phyloP scores from a whole-genome alignment of 2,888 invertebrate species.

The Meiosimyza platycephala region DNA sequence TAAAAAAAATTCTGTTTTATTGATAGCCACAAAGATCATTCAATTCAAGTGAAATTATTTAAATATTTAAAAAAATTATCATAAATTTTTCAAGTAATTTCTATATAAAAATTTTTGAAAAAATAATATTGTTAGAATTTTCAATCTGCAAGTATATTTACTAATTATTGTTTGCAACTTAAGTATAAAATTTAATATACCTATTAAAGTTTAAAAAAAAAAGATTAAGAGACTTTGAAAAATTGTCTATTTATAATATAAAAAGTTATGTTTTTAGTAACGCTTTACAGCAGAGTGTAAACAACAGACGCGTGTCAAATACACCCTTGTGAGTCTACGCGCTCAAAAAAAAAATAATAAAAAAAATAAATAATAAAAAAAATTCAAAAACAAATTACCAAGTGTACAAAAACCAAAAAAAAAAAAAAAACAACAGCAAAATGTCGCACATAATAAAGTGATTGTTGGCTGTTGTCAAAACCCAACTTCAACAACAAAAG shows the following conservation, averaged over 20 bases:
- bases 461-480: slow-evolving; percentile 25
- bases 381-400: neutral
- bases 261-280: too few relatives aligned
- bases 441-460: slow-evolving; percentile 34
- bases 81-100: neutral
- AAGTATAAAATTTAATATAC: too few relatives aligned
- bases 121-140: neutral
- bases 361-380: slow-evolving; percentile 16
- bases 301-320: too few relatives aligned
- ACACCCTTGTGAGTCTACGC: neutral
- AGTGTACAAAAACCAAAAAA: neutral
- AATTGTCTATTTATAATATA: too few relatives aligned
- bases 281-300: too few relatives aligned
- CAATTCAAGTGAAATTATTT: too few relatives aligned
- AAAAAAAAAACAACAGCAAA: slow-evolving; percentile 5
- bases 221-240: neutral
- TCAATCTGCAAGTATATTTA: neutral
- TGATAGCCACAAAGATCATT: too few relatives aligned
- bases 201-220: neutral
- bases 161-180: too few relatives aligned
- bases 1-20: neutral
- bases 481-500: slow-evolving; percentile 18
- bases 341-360: slow-evolving; percentile 13
- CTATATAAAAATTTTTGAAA: neutral
- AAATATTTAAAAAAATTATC: too few relatives aligned